Conservation (phyloP, 1,140 invertebrate genomes). For the Archegozetes longisetosus region DNA sequence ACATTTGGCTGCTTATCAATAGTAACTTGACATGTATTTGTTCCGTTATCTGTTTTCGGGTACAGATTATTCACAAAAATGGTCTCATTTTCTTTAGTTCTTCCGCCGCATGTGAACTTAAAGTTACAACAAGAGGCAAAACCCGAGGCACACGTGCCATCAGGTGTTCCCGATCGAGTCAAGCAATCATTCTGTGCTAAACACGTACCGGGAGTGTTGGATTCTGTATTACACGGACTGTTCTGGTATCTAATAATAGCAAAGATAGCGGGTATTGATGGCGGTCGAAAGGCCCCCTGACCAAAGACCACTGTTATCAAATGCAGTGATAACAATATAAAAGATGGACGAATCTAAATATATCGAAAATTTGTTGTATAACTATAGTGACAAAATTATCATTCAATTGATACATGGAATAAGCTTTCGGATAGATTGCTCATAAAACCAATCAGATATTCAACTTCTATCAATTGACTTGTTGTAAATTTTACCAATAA, state of each 20-base stretch:
- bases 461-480: too few species aligned
- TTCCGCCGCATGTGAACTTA: conserved; percentile 52
- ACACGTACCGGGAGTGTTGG: conserved; percentile 21
- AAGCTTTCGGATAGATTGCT: too few species aligned
- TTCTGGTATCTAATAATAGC: conserved; percentile 20
- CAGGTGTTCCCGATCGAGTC: conserved; percentile 38
- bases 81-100: conserved; percentile 59
- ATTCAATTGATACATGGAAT: not conserved
- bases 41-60: conserved; percentile 48
- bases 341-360: not conserved
- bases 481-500: too few species aligned
- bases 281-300: conserved; percentile 5
- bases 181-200: conserved; percentile 48
- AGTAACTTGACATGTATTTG: conserved; percentile 48
- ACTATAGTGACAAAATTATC: not conserved
- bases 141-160: conserved; percentile 50
- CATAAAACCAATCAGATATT: too few species aligned
- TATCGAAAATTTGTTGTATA: not conserved
- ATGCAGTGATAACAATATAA: not conserved
- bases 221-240: conserved; percentile 19
- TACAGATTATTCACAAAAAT: conserved; percentile 68
- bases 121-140: conserved; percentile 66
- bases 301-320: conserved; percentile 1
- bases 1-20: conserved; percentile 46
- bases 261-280: conserved; percentile 11